Base-by-base conservation (phyloP, 37 sponge, comb jelly and placozoan genomes). In the Oopsacas minuta region DNA sequence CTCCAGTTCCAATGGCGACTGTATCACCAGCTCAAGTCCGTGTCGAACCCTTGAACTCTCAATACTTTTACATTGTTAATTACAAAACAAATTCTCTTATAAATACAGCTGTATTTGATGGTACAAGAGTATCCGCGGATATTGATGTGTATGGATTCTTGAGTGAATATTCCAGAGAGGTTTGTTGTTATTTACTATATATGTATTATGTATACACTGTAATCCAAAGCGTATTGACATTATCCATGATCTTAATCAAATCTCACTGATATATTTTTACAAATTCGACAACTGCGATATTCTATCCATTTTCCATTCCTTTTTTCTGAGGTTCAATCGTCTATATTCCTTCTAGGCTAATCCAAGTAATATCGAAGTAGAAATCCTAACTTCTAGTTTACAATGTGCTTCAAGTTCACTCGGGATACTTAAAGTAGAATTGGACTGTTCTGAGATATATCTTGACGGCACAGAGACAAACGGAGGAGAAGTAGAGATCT, bases 101-200 rank as follows among this genome's bases (percentile, higher is more conserved):
- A 25, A 61, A 61, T n/a, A 61, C 75, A 32, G 75, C 75, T 5
- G 75, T 61, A 34, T 61, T 61, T 61, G 75, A 61, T 61, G 75
- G 75, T 25, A n/a, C 22, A 3, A n/a, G 30, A 61, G 75, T 61
- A 34, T 10, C 75, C 22, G 75, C 75, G 22, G 75, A 61, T 12
- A 61, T 61, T 20, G 28, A 61, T 7, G 22, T 61, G 7, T 12
- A 32, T 20, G 75, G 75, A 3, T 61, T 3, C 17, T 32, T 32
- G 22, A 61, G 75, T 61, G 75, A 61, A 61, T 61, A 61, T 61
- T 61, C 75, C 22, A 3, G 28, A 61, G 75, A 61, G 75, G 75
- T 61, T 22, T 46, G 17, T 22, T 12, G 51, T 22, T 22, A 46
- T 46, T 46, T 17, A 22, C 12, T 46, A 22, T 46, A 46, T 46